Evolutionary conservation across 2,888 invertebrate species (phyloP).

Genomic region (Habrosyne pyritoides): DNA sequence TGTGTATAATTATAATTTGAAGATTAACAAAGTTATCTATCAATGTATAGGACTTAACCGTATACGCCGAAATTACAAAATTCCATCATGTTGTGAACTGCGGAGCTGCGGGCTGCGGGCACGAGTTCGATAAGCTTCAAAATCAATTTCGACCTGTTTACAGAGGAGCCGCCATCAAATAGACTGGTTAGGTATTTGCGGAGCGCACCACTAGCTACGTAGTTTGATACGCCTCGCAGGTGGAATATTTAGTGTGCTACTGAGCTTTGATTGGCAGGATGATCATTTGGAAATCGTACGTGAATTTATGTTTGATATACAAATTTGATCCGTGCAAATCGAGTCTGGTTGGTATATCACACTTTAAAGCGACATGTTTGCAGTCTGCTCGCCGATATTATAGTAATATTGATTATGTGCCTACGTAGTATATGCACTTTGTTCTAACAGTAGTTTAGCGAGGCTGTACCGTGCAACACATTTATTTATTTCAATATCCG

Average conservation of each 20-base stretch:
- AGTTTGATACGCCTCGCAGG: constrained; percentile 13
- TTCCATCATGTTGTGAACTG: constrained; percentile 34
- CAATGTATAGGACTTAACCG: background rate
- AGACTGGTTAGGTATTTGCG: constrained; percentile 45
- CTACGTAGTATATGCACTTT: background rate
- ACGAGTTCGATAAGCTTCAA: constrained; percentile 63
- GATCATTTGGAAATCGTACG: constrained; percentile 27
- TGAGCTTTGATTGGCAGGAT: constrained; percentile 27
- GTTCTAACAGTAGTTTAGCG: background rate
- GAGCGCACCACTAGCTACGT: constrained; percentile 20
- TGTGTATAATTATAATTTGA: background rate
- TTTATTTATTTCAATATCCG: constrained; percentile 19
- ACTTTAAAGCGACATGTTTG: background rate
- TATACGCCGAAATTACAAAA: constrained; percentile 43
- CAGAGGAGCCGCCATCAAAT: constrained; percentile 56
- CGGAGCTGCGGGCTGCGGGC: constrained; percentile 22
- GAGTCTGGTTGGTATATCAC: background rate
- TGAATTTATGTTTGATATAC: constrained; percentile 1
- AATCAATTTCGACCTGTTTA: constrained; percentile 75
- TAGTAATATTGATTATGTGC: background rate
- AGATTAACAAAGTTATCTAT: background rate
- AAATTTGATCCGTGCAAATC: background rate
- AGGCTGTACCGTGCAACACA: constrained; percentile 5
- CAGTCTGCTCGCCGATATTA: background rate
- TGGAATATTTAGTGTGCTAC: constrained; percentile 28